Conservation (phyloP, 2,113 vertebrate genomes). For the Asarcornis scutulata region DNA sequence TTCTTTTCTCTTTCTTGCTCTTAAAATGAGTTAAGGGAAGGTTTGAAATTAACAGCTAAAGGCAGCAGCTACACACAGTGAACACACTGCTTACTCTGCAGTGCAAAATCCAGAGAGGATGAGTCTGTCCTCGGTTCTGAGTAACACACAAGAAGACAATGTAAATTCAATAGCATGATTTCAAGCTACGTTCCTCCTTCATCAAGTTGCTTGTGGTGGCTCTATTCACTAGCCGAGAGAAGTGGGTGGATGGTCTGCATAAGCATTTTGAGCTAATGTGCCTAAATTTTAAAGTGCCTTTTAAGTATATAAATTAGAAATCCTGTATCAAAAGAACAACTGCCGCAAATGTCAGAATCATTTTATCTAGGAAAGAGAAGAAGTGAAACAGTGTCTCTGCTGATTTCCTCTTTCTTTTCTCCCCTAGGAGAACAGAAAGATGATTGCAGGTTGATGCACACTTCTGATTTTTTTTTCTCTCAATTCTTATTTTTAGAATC, state of each 20-base stretch:
- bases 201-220: constrained; percentile 15
- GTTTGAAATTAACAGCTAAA: constrained; percentile 7
- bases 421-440: constrained; percentile 27
- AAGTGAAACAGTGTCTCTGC: constrained; percentile 11
- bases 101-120: not conserved
- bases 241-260: not conserved
- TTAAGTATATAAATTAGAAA: constrained; percentile 30
- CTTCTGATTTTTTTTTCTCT: constrained; percentile 8
- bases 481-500: constrained; percentile 49
- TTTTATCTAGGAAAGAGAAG: constrained; percentile 19
- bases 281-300: constrained; percentile 33
- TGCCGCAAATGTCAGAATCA: constrained; percentile 12
- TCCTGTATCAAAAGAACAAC: constrained; percentile 41
- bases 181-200: not conserved
- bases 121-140: not conserved
- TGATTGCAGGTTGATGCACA: constrained; percentile 49
- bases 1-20: not conserved
- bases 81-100: not conserved
- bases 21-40: not conserved
- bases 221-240: not conserved
- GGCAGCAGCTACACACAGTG: not conserved
- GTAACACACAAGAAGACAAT: not conserved
- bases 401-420: constrained; percentile 49
- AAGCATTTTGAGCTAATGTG: not conserved
- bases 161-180: not conserved